Percentiles rank a stretch among this genome's conserved stretches.
These are phyloP conservation scores for Scolopax rusticola DNA, from an alignment of 2,797 vertebrate species.

Conservation along the genomic window DNA sequence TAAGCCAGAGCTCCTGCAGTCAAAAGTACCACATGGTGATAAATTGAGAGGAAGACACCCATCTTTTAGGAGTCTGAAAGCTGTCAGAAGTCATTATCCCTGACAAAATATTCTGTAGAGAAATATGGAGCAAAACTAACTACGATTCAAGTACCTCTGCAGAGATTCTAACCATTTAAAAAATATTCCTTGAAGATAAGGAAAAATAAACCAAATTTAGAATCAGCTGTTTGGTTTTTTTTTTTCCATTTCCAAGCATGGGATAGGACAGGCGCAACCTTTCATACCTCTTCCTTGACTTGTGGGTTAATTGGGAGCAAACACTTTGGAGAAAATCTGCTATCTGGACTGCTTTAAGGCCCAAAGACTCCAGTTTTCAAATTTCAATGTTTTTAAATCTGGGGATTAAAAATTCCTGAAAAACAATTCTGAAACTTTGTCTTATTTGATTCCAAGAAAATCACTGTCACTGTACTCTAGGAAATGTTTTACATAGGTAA, in stretches of 20 bases:
- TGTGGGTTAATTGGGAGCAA: not conserved
- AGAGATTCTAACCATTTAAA: rapidly evolving
- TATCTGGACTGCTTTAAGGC: not conserved
- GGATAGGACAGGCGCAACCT: not conserved
- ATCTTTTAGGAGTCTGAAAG: not conserved
- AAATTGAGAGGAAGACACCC: rapidly evolving
- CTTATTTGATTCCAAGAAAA: not conserved
- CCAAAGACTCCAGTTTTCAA: not conserved
- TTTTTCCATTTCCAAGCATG: not conserved
- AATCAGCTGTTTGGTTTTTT: not conserved
- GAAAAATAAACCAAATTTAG: not conserved
- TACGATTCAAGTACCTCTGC: not conserved
- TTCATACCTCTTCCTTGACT: not conserved
- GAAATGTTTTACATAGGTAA: not conserved
- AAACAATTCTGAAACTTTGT: not conserved
- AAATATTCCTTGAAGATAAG: not conserved
- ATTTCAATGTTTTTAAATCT: not conserved
- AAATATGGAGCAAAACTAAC: not conserved
- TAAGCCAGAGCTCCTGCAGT: not conserved
- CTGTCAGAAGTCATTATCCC: not conserved
- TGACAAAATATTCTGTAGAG: not conserved
- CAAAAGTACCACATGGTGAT: not conserved
- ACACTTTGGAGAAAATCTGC: not conserved
- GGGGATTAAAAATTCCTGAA: not conserved
- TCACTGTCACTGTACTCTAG: not conserved